Evolutionary conservation across 2,113 vertebrate species (phyloP), one percentile per base, ranked within the genome.

Genomic region (Bostrychus sinensis): DNA sequence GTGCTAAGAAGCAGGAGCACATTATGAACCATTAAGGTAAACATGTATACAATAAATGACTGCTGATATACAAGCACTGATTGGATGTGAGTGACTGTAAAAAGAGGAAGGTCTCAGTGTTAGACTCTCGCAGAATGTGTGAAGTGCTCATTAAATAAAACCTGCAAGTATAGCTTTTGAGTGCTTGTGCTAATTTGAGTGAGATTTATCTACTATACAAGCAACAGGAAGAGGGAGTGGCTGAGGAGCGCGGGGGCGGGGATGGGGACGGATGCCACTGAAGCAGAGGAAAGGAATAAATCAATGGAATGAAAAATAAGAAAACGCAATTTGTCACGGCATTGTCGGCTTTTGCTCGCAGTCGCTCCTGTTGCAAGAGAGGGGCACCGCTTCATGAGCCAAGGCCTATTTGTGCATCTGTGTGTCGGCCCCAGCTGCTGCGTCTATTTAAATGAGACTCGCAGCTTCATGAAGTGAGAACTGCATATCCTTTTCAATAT

Each of bases 291-390:
- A 72, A 84, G 56, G 72, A 80, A 87, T 75, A 84, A 83, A 86
- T 85, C 77, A 80, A 53, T 25, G 26, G 64, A 83, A 76, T 80
- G 72, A 80, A 85, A 82, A 85, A 86, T 86, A 69, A 68, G 75
- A 85, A 83, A 86, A 85, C 36, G 62, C 39, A 84, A 88, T 88
- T 89, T 85, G 78, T 85, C 66, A 79, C 78, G 62, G 64, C 70
- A 61, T 81, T 69, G 73, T 87, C 48, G 19, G 36, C 66, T 81
- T 77, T 66, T 69, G 42, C 46, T 67, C 66, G n/a, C 54, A 14
- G 37, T 50, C 62, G 32, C 55, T 66, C 32, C 56, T 41, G 54
- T 28, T 65, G 70, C 73, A 55, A 30, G 54, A 25, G 57, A 26
- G 60, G 56, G 65, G 80, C 66, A 36, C 8, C 72, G 79, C 66